Evolutionary conservation across 2,888 invertebrate genomes (phyloP), one percentile per base, ranked within the genome.

Genomic region (Acleris laterana): DNA sequence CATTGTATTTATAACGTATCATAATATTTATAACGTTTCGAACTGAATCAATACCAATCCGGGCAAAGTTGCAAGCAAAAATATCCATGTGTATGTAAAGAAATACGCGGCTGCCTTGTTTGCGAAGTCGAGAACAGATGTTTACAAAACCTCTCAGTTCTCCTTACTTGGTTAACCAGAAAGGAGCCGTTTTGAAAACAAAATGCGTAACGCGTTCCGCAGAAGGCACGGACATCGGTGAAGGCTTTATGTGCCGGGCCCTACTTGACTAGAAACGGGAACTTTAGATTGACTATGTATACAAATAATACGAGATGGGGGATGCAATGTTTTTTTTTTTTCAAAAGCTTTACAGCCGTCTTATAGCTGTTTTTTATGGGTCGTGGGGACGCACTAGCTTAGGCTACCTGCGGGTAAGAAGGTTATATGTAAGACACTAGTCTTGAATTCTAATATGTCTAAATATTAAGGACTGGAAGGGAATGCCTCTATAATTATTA

Each of bases 181-280:
- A 88, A 80, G 81, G 38, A 78, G 74, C 70, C 79, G 82, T 81
- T 86, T 86, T 79, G 81, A 85, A 87, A 88, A 88, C 88, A 88
- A 82, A 73, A 73, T 76, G 77, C 77, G 76, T 76, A 78, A 77
- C 76, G 70, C 74, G 75, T 78, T 83, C 78, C 75, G 71, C 71
- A 74, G 81, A 85, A 84, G 70, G 74, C 73, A 75, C 44, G 25
- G 20, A 57, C 57, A 46, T 48, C 46, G 25, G 46, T 22, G 46
- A 56, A 57, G 57, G 57, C 17, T 57, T 57, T 48, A 57, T 44
- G 22, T 57, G 46, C 6, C 22, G 32, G n/a, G 16, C 19, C 49
- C 17, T 49, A 9, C 42, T 42, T 55, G 55, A 55, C 20, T 42
- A 49, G 19, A 9, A 49, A 46, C 46, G 5, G 16, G 46, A n/a